These are phyloP conservation scores for Gibbula magus DNA, from an alignment of 2,888 invertebrate species.

Conservation along the genomic window DNA sequence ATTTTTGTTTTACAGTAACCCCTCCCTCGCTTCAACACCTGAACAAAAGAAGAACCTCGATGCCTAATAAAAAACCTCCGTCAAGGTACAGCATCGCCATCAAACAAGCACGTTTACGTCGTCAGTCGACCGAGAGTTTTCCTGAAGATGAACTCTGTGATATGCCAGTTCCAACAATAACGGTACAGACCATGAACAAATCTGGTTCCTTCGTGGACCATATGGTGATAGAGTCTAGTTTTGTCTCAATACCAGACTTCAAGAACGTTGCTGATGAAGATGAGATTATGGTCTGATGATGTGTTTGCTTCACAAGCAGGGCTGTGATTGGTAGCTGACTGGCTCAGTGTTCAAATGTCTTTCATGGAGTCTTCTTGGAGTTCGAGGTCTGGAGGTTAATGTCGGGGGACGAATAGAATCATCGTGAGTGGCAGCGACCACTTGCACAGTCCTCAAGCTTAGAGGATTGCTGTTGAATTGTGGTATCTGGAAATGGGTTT, in stretches of 20 bases:
- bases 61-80: constrained; percentile 49
- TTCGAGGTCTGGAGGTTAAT: background rate
- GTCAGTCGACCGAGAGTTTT: background rate
- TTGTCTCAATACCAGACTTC: constrained; percentile 32
- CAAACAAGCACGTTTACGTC: background rate
- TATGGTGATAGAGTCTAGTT: constrained; percentile 30
- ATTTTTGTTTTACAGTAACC: constrained; percentile 50
- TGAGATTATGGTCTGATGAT: constrained; percentile 48
- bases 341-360: background rate
- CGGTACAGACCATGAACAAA: background rate
- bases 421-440: no score
- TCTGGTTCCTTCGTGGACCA: background rate
- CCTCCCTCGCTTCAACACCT: constrained; percentile 59
- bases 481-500: no score
- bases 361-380: background rate
- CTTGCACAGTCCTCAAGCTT: no score
- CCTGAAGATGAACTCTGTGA: constrained; percentile 29
- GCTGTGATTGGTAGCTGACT: constrained; percentile 4
- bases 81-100: constrained; percentile 33
- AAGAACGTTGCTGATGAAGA: constrained; percentile 40
- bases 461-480: no score
- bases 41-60: constrained; percentile 56
- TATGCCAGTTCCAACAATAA: constrained; percentile 21
- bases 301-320: background rate
- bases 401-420: no score